phyloP scores from a whole-genome alignment of 2,797 vertebrate genomes.

The Momotus momota region DNA sequence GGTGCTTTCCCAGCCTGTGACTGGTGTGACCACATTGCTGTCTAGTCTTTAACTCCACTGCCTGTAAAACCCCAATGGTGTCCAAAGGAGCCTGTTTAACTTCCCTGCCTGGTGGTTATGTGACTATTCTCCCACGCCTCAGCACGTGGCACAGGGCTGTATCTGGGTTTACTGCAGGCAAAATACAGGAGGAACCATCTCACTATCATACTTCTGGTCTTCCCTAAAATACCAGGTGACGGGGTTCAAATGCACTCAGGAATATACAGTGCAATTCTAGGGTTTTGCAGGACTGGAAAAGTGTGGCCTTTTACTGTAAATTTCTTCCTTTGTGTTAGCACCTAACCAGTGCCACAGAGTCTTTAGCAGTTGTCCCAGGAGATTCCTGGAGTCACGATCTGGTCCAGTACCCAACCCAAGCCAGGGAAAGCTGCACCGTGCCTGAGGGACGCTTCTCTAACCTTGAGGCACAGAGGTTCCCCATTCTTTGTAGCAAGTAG shows the following conservation, averaged over 20 bases:
- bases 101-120: not conserved
- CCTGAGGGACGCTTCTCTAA: not conserved
- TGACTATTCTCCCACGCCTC: not conserved
- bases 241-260: not conserved
- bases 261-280: not conserved
- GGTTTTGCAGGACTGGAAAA: not conserved
- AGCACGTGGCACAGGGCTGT: not conserved
- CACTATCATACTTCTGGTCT: not conserved
- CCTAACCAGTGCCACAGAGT: not conserved
- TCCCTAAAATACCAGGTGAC: not conserved
- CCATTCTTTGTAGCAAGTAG: not conserved
- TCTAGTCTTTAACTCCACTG: accelerated
- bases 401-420: not conserved
- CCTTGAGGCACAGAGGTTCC: not conserved
- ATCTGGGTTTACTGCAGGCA: not conserved
- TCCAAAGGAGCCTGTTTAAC: not conserved
- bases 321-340: not conserved
- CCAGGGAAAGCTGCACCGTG: not conserved
- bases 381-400: not conserved
- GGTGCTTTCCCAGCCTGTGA: not conserved
- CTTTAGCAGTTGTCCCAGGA: not conserved
- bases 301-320: not conserved
- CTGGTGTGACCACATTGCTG: not conserved
- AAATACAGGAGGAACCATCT: not conserved
- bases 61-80: not conserved